Conservation (phyloP, 2,797 vertebrate species). For the Megaceryle alcyon region DNA sequence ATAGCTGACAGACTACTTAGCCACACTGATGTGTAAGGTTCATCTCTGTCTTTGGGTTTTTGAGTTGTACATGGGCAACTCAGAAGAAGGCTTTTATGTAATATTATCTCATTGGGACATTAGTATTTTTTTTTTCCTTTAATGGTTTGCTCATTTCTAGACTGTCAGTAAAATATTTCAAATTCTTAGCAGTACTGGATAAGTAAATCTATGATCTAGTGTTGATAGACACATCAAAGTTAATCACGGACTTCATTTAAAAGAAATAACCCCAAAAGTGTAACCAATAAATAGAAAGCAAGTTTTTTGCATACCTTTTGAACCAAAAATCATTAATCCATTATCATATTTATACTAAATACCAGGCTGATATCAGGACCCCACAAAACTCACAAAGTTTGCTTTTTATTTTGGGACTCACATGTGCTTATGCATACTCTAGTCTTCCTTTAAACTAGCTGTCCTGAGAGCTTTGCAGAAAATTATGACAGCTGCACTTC, state of each 20-base stretch:
- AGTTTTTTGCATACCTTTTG: background rate
- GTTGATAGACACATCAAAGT: constrained; percentile 63
- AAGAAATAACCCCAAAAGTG: constrained; percentile 36
- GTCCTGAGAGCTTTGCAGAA: background rate
- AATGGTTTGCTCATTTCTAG: constrained; percentile 29
- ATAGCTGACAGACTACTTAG: background rate
- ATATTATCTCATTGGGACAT: background rate
- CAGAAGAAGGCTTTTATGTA: background rate
- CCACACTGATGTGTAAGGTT: background rate
- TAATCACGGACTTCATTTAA: constrained; percentile 37
- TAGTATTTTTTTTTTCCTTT: background rate
- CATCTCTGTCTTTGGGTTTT: background rate
- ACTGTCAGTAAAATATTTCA: constrained; percentile 49
- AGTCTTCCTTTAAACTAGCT: background rate
- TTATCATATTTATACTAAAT: background rate
- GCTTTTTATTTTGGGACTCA: background rate
- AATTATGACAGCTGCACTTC: background rate
- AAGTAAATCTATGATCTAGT: constrained; percentile 36
- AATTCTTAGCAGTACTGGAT: constrained; percentile 10
- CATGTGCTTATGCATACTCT: background rate
- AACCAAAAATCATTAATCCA: background rate
- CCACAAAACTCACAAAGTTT: background rate
- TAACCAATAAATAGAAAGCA: background rate
- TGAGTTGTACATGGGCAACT: background rate
- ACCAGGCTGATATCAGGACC: background rate